Base-by-base conservation (phyloP, 2,888 invertebrate species). In the Magallana nippona region DNA sequence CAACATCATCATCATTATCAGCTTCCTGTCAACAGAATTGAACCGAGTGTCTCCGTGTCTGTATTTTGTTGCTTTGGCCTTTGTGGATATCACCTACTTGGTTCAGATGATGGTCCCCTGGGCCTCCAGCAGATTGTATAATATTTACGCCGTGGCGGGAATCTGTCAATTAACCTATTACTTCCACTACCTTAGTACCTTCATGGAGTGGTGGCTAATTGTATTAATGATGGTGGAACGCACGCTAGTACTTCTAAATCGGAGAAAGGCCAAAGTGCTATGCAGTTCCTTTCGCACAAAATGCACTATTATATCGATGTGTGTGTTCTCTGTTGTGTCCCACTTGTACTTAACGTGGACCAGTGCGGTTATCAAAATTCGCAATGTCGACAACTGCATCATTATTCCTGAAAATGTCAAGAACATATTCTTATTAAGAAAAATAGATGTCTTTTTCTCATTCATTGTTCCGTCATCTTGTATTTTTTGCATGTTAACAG, bases 401-500 rank as follows among this genome's bases (percentile, higher is more conserved):
- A 86, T 90, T 15, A 90, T 92, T 84, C 87, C 87, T 15, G 91
- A 92, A 83, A 89, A 89, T 60, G 84, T 87, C 0, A 84, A 86
- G 56, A 88, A 91, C 79, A 88, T 92, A 13, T 82, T 87, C 15
- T 81, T 89, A 10, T 84, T 92, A n/a, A 81, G 91, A 11, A 89
- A 91, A 78, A 87, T 92, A 3, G 92, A 92, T 79, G 87, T 88
- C 15, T 89, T 91, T 1, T 88, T 90, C 81, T 87, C 89, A 1
- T 87, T 88, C 55, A 86, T 90, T 60, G 62, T 91, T 11, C 91
- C 91, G 19, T 86, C 88, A 1, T 71, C 88, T 1, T 79, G 78
- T 78, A 11, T 78, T 1, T 19, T 55, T 56, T n/a, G 79, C 57
- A 19, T 86, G 8, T 10, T 84, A 10, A 79, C 87, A 19, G 55